phyloP scores from a whole-genome alignment of 1,140 invertebrate species.

The Eubasilissa regina region DNA sequence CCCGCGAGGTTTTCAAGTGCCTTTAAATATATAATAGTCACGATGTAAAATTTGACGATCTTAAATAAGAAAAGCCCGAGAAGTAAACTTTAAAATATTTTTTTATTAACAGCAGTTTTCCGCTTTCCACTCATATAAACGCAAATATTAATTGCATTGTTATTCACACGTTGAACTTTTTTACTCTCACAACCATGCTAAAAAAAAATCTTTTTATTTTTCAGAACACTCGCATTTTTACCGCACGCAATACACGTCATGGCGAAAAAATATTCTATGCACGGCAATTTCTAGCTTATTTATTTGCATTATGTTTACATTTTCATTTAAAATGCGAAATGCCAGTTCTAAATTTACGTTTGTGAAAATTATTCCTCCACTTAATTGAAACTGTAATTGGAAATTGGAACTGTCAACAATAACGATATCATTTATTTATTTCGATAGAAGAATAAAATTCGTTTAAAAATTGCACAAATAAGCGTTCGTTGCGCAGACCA shows the following conservation, averaged over 20 bases:
- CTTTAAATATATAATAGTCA: slow-evolving; percentile 30
- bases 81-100: slow-evolving; percentile 26
- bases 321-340: background rate
- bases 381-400: slow-evolving; percentile 41
- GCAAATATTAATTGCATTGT: slow-evolving; percentile 31
- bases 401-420: slow-evolving; percentile 13
- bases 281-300: background rate
- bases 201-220: no score
- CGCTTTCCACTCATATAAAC: slow-evolving; percentile 20
- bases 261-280: no score
- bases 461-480: no score
- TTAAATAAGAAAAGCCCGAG: slow-evolving; percentile 18
- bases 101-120: slow-evolving; percentile 40
- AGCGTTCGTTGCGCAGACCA: no score
- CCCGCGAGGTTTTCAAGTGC: slow-evolving; percentile 21
- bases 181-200: no score
- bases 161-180: background rate
- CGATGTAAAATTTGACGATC: slow-evolving; percentile 20
- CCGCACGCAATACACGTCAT: no score
- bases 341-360: slow-evolving; percentile 2
- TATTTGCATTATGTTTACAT: background rate
- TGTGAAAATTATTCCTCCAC: slow-evolving; percentile 18
- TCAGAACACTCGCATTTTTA: no score
- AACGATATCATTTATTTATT: slow-evolving; percentile 11
- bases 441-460: no score